Evolutionary conservation across 1,140 invertebrate genomes (phyloP).

Genomic region (Hylaeus volcanicus): DNA sequence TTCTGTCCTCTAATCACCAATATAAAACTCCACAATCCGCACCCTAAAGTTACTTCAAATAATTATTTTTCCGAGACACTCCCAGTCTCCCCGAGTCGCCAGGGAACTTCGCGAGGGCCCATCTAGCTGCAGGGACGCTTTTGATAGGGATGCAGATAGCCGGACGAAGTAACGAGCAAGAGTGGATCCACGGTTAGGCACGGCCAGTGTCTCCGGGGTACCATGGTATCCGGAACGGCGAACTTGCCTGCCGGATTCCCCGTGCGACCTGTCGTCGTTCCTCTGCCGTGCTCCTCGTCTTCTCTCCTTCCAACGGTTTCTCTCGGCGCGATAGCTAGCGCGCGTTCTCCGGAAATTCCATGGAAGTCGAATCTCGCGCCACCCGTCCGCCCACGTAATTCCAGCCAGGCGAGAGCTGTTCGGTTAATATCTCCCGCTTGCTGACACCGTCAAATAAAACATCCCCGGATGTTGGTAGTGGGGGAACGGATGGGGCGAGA

Average conservation of each 20-base stretch:
- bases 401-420: constrained; percentile 63
- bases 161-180: constrained; percentile 52
- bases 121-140: constrained; percentile 45
- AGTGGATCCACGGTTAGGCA: constrained; percentile 47
- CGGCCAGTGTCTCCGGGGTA: constrained; percentile 53
- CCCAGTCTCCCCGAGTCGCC: too few relatives aligned
- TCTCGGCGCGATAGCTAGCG: constrained; percentile 28
- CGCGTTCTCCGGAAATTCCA: constrained; percentile 65
- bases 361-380: constrained; percentile 66
- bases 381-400: constrained; percentile 70
- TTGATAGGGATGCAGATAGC: constrained; percentile 46
- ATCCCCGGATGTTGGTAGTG: constrained; percentile 45
- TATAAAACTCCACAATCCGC: too few relatives aligned
- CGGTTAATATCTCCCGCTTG: constrained; percentile 72
- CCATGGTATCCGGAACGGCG: constrained; percentile 57
- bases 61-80: too few relatives aligned
- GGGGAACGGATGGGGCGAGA: constrained; percentile 1
- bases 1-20: too few relatives aligned
- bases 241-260: constrained; percentile 52
- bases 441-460: constrained; percentile 74
- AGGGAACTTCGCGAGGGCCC: too few relatives aligned
- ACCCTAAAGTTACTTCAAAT: too few relatives aligned
- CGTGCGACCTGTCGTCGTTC: constrained; percentile 51
- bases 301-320: constrained; percentile 15
- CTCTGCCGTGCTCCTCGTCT: not conserved